Evolutionary conservation across 2,888 invertebrate genomes (phyloP), one percentile per base, ranked within the genome.

Genomic region (Tipula lateralis): DNA sequence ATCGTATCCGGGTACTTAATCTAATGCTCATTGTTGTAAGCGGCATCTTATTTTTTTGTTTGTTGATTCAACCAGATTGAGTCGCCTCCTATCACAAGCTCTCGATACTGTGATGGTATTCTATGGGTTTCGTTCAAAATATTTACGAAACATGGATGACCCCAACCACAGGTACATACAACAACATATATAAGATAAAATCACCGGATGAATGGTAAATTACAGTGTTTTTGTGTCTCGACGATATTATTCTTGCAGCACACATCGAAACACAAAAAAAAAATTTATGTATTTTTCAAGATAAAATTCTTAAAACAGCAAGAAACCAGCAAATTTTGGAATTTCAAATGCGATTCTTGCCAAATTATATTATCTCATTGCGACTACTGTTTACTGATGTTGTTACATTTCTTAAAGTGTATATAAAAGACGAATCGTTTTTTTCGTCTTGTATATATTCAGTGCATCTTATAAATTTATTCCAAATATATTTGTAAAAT

Each of bases 291-390:
- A 44, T 44, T 44, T 44, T 39, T 6, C 44, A 44, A 44, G 44
- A 44, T 44, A 24, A 66, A 66, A 66, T 66, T 66, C 66, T 66
- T 12, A 66, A 66, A 66, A 66, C 66, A 66, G 66, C 66, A 66
- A 66, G 66, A 66, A 66, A 19, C 24, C 66, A 66, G n/a, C n/a
- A 66, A 39, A 66, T 66, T 66, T 66, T 66, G 66, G 66, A 66
- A 66, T 66, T 66, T 66, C 66, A 66, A 66, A 66, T 66, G 66
- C 19, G 66, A 66, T 24, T 6, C 19, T 66, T 66, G 19, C 9
- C n/a, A 66, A 24, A 66, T 24, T 66, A n/a, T n/a, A 66, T 66
- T 66, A 66, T 66, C 24, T 24, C 66, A 66, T 66, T 66, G 66
- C 24, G 19, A 9, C 66, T 16, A 7, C 16, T 44, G 44, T 44